phyloP scores from a whole-genome alignment of 2,888 invertebrate genomes.

The Mylabris sibirica region DNA sequence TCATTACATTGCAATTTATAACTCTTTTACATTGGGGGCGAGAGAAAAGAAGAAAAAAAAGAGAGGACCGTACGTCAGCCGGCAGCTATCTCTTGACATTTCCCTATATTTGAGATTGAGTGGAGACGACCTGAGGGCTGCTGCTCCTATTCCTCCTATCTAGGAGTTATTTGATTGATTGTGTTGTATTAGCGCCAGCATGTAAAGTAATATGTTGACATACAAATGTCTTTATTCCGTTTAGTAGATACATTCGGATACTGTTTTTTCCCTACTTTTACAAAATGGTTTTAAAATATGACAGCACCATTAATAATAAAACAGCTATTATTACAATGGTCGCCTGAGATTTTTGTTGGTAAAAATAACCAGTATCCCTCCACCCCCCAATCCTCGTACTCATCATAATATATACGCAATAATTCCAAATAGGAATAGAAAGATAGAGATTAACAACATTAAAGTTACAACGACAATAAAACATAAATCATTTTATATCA shows the following conservation, averaged over 20 bases:
- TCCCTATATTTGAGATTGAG: neutral
- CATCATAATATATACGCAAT: slow-evolving; percentile 15
- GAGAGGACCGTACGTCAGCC: neutral
- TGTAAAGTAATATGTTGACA: slow-evolving; percentile 20
- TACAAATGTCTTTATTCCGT: slow-evolving; percentile 15
- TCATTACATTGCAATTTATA: slow-evolving; percentile 32
- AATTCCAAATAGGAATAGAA: slow-evolving; percentile 28
- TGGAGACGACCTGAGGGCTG: neutral
- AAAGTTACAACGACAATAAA: slow-evolving; percentile 41
- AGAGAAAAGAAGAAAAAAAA: neutral
- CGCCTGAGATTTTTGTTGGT: neutral
- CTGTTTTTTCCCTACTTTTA: slow-evolving; percentile 15
- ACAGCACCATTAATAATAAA: slow-evolving; percentile 16
- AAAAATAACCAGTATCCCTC: slow-evolving; percentile 20
- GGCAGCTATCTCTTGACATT: neutral
- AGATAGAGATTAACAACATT: slow-evolving; percentile 41
- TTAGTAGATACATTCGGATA: slow-evolving; percentile 2
- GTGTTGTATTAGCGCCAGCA: slow-evolving; percentile 14
- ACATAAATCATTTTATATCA: slow-evolving; percentile 49
- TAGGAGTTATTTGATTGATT: slow-evolving; percentile 14
- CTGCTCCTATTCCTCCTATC: neutral
- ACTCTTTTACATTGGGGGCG: slow-evolving; percentile 26
- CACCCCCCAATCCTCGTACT: too few relatives aligned
- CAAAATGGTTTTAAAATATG: slow-evolving; percentile 16
- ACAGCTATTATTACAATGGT: neutral